Evolutionary conservation across 2,113 vertebrate species (phyloP).

Genomic region (Blennius ocellaris): DNA sequence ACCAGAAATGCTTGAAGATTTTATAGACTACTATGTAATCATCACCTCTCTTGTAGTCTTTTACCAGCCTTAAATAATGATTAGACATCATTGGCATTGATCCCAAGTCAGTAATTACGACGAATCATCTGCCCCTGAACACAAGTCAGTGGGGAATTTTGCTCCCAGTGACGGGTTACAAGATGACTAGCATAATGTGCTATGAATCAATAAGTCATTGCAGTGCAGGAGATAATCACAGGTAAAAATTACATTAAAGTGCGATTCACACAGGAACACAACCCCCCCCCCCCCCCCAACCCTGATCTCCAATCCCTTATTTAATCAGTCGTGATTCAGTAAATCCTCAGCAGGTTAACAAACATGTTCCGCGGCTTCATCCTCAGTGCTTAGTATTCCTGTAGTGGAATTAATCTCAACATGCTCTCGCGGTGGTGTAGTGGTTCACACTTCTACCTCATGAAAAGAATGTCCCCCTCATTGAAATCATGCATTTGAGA

Average conservation of each 20-base stretch:
- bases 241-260: background rate
- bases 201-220: slow-evolving; percentile 30
- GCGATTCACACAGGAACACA: too few species aligned
- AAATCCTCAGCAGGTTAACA: slow-evolving; percentile 44
- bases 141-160: background rate
- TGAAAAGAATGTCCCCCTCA: too few species aligned
- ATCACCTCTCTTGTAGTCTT: slow-evolving; percentile 1
- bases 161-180: background rate
- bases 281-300: background rate
- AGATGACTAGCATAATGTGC: slow-evolving; percentile 1
- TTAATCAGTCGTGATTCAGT: slow-evolving; percentile 35
- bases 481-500: too few species aligned
- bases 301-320: background rate
- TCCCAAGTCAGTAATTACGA: slow-evolving; percentile 20
- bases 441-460: too few species aligned
- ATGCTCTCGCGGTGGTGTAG: too few species aligned
- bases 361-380: slow-evolving; percentile 40
- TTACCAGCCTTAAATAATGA: slow-evolving; percentile 12
- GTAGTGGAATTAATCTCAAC: slow-evolving; percentile 47
- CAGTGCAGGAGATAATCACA: slow-evolving; percentile 4
- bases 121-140: slow-evolving; percentile 24
- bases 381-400: slow-evolving; percentile 57
- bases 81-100: slow-evolving; percentile 36
- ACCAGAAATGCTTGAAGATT: slow-evolving; percentile 3
- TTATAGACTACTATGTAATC: background rate